Percentiles rank a stretch among this genome's conserved stretches.
These are phyloP conservation scores for Pristionchus maxplancki DNA, from an alignment of 2,888 invertebrate genomes.

Conservation along the genomic window DNA sequence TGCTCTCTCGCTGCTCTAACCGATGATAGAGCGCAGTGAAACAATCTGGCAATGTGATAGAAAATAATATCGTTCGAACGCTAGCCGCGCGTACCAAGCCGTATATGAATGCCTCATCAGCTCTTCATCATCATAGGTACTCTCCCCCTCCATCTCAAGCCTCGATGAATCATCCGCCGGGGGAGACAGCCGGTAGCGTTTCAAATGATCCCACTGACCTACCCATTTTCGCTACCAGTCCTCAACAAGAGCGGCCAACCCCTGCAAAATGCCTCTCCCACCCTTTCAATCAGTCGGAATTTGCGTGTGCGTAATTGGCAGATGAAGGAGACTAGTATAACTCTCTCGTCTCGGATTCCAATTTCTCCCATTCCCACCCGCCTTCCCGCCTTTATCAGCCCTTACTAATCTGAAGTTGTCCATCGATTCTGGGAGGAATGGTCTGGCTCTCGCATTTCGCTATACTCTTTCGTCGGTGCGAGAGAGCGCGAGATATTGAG, in stretches of 20 bases:
- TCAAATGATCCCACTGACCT: neutral
- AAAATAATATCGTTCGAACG: neutral
- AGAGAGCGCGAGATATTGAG: no score
- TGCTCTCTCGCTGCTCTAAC: no score
- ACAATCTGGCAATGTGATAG: no score
- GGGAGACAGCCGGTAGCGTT: constrained; percentile 3
- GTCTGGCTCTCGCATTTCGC: no score
- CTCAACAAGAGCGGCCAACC: no score
- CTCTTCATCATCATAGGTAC: constrained; percentile 16
- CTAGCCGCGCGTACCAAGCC: constrained; percentile 20
- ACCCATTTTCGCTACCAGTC: neutral
- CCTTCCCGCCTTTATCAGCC: constrained; percentile 2
- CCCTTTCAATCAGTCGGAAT: neutral
- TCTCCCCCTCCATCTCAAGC: neutral
- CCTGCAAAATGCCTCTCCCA: neutral
- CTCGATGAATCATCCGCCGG: neutral
- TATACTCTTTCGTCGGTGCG: no score
- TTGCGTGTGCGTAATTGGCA: constrained; percentile 17
- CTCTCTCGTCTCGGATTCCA: neutral
- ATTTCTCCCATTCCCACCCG: constrained; percentile 37
- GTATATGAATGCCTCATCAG: constrained; percentile 1
- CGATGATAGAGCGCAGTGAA: no score
- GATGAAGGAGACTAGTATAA: constrained; percentile 27
- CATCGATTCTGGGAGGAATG: no score
- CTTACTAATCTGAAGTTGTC: neutral